phyloP scores from a whole-genome alignment of 2,888 invertebrate genomes.

The Ectropis crepuscularia region DNA sequence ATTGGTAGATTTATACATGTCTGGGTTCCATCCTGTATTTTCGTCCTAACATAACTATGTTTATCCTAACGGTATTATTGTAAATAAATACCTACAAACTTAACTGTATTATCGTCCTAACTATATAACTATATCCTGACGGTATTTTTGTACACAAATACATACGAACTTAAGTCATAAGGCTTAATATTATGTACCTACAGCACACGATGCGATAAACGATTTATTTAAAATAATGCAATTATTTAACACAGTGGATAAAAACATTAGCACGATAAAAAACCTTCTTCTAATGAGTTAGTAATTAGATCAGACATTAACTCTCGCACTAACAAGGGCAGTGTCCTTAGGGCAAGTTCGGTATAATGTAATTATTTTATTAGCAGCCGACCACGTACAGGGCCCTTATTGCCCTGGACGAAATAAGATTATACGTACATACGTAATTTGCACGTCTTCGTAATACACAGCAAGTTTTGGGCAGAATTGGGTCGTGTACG shows the following conservation, averaged over 20 bases:
- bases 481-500: constrained; percentile 22
- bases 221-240: neutral
- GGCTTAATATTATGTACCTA: no score
- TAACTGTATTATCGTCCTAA: no score
- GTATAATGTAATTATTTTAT: constrained; percentile 63
- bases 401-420: constrained; percentile 44
- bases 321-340: constrained; percentile 43
- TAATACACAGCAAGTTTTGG: constrained; percentile 35
- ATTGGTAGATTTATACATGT: no score
- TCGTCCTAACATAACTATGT: no score
- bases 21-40: no score
- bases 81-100: no score
- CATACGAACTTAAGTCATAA: no score
- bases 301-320: constrained; percentile 30
- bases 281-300: constrained; percentile 1
- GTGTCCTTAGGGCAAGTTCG: constrained; percentile 34
- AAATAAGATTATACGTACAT: constrained; percentile 44
- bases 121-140: no score
- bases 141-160: no score
- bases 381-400: constrained; percentile 48
- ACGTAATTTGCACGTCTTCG: constrained; percentile 46
- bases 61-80: no score
- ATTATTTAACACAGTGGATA: neutral
- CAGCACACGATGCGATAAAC: no score
- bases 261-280: neutral